Evolutionary conservation across 2,888 invertebrate genomes (phyloP).

Genomic region (Rhagonycha lutea): DNA sequence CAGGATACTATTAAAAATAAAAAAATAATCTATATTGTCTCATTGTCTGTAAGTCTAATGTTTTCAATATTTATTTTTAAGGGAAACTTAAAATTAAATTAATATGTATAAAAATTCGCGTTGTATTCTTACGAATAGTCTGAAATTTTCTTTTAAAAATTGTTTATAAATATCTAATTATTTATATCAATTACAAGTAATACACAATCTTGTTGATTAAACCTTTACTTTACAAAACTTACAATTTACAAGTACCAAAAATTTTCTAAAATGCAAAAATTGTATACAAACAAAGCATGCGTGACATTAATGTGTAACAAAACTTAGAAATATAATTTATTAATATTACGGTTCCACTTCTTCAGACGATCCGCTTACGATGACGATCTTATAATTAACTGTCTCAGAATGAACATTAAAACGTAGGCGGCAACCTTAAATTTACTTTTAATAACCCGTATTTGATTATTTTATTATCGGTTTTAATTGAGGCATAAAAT

Average conservation of each 20-base stretch:
- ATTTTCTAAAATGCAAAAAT: slow-evolving; percentile 7
- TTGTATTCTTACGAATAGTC: neutral
- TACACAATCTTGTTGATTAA: neutral
- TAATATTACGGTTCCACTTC: slow-evolving; percentile 19
- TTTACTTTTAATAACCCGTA: slow-evolving; percentile 20
- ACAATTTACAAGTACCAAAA: neutral
- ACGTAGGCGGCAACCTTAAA: slow-evolving; percentile 23
- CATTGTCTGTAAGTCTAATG: too few species aligned
- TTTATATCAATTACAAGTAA: neutral
- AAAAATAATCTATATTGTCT: too few species aligned
- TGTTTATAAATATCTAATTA: neutral
- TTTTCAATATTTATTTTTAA: too few species aligned
- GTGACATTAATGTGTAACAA: slow-evolving; percentile 19
- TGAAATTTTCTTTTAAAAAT: neutral
- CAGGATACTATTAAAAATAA: too few species aligned
- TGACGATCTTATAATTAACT: slow-evolving; percentile 21
- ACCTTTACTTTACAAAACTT: neutral
- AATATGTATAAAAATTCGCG: neutral
- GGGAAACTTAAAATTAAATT: too few species aligned
- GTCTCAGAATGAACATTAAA: slow-evolving; percentile 20
- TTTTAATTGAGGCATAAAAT: slow-evolving; percentile 17
- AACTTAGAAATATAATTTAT: slow-evolving; percentile 21
- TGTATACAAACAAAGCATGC: slow-evolving; percentile 16
- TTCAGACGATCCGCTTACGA: slow-evolving; percentile 25
- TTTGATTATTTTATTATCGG: slow-evolving; percentile 25